Base-by-base conservation (phyloP, 53 echinoderm and acorn worm species). In the Temnopleurus reevesii region DNA sequence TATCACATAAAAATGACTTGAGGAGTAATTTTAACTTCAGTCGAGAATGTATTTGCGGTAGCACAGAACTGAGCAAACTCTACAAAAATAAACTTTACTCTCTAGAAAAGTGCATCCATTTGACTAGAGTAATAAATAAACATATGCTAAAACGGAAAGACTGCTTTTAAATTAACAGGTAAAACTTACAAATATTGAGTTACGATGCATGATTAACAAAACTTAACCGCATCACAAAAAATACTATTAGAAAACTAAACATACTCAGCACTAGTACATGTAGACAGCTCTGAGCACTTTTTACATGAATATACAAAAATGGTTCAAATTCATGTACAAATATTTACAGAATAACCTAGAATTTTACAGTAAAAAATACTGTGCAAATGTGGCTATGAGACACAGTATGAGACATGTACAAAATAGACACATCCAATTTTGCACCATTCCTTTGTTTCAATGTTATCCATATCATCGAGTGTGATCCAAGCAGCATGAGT, bases 271-370 rank as follows among this genome's bases (percentile, higher is more conserved):
- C n/a, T 71, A 71, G 71, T 41, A 71, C 43, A 71, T 71, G 21
- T 56, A n/a, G 12, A n/a, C 41, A 71, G 71, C 38, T 63, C 71
- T 71, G 71, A 23, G 36, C n/a, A 41, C 71, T 41, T 61, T 71
- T 34, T 66, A 41, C 56, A 56, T n/a, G 13, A 23, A 15, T 23
- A 56, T 71, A 12, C 41, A 71, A 71, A n/a, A 71, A 71, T 38
- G 23, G n/a, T 71, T 71, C 43, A 10, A 71, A 71, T 71, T 71
- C 71, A 71, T 71, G 38, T 71, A 71, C 71, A 71, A 71, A 71
- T 71, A 71, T 71, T 71, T 71, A 71, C 71, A 71, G 1, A 71
- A 71, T 41, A 71, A 36, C 19, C 38, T 71, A 71, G 19, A 71
- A 71, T 41, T 71, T 71, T 41, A 71, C 71, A 36, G 19, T 71